Evolutionary conservation across 2,113 vertebrate genomes (phyloP).

Genomic region (Xiphophorus hellerii): DNA sequence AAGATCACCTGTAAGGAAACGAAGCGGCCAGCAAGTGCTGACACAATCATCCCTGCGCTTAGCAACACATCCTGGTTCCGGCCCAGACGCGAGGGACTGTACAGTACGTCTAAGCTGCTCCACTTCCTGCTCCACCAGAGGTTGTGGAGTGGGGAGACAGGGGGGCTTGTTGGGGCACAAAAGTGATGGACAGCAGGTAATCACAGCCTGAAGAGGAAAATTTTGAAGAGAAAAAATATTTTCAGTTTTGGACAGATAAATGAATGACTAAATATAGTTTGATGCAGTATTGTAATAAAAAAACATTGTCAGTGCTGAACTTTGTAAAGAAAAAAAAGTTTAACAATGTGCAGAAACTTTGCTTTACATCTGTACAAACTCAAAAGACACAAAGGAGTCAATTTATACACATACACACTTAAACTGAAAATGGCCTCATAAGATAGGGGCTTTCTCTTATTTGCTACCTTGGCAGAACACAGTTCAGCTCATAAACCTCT

Average conservation of each 20-base stretch:
- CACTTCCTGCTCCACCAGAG: slow-evolving; percentile 71
- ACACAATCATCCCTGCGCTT: slow-evolving; percentile 81
- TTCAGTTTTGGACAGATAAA: slow-evolving; percentile 42
- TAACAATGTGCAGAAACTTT: neutral
- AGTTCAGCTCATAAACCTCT: neutral
- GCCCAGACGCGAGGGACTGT: slow-evolving; percentile 78
- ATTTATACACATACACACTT: neutral
- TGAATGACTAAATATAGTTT: slow-evolving; percentile 30
- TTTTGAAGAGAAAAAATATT: slow-evolving; percentile 52
- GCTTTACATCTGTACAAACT: neutral
- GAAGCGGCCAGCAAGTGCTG: slow-evolving; percentile 79
- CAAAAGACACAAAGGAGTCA: neutral
- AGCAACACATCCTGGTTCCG: slow-evolving; percentile 83
- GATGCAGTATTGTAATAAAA: slow-evolving; percentile 8
- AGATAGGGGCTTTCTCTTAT: slow-evolving; percentile 1
- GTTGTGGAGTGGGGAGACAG: slow-evolving; percentile 3
- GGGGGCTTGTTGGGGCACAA: slow-evolving; percentile 5
- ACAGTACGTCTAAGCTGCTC: slow-evolving; percentile 74
- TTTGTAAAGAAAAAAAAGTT: slow-evolving; percentile 2
- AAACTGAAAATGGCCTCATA: slow-evolving; percentile 1
- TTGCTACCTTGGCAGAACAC: neutral
- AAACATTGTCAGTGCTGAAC: neutral
- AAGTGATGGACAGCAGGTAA: slow-evolving; percentile 55
- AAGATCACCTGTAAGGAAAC: slow-evolving; percentile 86
- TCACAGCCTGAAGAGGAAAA: slow-evolving; percentile 67